These are phyloP conservation scores for Eudasyphora cyanicolor DNA, from an alignment of 2,888 invertebrate genomes.

Conservation along the genomic window DNA sequence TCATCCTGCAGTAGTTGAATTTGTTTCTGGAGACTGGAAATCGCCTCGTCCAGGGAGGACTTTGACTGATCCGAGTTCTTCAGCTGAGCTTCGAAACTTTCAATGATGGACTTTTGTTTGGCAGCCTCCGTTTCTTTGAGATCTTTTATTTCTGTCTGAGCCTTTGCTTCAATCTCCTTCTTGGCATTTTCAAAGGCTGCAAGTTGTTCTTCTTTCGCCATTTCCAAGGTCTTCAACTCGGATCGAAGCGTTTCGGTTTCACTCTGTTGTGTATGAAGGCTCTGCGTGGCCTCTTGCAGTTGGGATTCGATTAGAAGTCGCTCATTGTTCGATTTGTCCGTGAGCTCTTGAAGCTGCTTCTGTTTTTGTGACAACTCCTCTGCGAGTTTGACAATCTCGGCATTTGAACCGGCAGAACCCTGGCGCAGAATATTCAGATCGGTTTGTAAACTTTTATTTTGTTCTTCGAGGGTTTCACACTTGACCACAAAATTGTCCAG, in stretches of 20 bases:
- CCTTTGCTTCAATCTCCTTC: slow-evolving; percentile 47
- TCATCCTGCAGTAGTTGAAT: slow-evolving; percentile 68
- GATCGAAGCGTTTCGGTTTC: slow-evolving; percentile 63
- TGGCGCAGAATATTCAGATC: slow-evolving; percentile 67
- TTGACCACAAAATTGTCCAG: slow-evolving; percentile 68
- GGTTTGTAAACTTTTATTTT: slow-evolving; percentile 69
- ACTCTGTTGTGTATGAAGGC: slow-evolving; percentile 66
- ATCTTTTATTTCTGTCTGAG: slow-evolving; percentile 41
- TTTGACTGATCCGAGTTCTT: slow-evolving; percentile 65
- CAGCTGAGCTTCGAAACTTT: slow-evolving; percentile 66
- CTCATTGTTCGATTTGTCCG: slow-evolving; percentile 69
- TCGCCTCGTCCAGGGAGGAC: slow-evolving; percentile 65
- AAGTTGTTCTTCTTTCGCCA: slow-evolving; percentile 53
- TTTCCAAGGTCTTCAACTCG: slow-evolving; percentile 47
- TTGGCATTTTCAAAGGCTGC: slow-evolving; percentile 62
- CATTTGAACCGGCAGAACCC: slow-evolving; percentile 67
- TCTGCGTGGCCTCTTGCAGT: slow-evolving; percentile 70
- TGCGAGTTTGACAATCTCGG: slow-evolving; percentile 68
- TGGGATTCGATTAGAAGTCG: slow-evolving; percentile 70
- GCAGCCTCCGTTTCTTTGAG: slow-evolving; percentile 59
- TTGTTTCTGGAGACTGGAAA: slow-evolving; percentile 66
- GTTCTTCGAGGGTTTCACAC: slow-evolving; percentile 66
- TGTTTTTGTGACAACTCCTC: slow-evolving; percentile 70
- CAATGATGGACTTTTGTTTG: slow-evolving; percentile 65
- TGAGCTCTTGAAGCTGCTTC: slow-evolving; percentile 67